These are phyloP conservation scores for Coelinius sp. DNA, from an alignment of 2,888 invertebrate species.

Conservation along the genomic window DNA sequence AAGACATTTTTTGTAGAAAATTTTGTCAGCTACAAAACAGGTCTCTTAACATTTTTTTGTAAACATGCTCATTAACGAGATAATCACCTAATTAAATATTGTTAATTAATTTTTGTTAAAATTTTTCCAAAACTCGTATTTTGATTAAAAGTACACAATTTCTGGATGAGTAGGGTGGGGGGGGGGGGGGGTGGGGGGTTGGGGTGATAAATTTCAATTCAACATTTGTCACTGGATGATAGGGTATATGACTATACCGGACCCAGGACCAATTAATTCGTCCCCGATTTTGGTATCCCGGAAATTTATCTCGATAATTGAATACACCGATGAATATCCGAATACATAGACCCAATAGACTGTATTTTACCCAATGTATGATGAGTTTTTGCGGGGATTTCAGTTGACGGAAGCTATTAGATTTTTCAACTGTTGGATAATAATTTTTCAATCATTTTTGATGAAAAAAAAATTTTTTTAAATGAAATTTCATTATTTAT, in stretches of 20 bases:
- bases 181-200: slow-evolving; percentile 16
- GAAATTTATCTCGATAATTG: slow-evolving; percentile 46
- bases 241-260: slow-evolving; percentile 35
- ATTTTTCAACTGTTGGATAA: background rate
- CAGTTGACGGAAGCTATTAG: background rate
- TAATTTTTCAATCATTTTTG: background rate
- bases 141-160: slow-evolving; percentile 30
- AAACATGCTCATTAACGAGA: too few species aligned
- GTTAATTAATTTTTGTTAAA: background rate
- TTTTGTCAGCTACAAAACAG: too few species aligned
- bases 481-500: background rate
- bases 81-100: slow-evolving; percentile 6
- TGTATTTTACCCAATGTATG: background rate
- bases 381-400: slow-evolving; percentile 3
- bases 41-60: background rate
- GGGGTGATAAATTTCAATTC: slow-evolving; percentile 14
- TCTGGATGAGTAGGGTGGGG: slow-evolving; percentile 25
- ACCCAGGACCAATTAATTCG: slow-evolving; percentile 47
- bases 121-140: background rate
- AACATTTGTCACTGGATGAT: slow-evolving; percentile 26
- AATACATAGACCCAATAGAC: background rate
- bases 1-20: too few species aligned
- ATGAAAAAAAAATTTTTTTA: background rate
- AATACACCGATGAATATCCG: slow-evolving; percentile 35
- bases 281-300: slow-evolving; percentile 38